Evolutionary conservation across 2,888 invertebrate species (phyloP).

Genomic region (Campaea margaritaria): DNA sequence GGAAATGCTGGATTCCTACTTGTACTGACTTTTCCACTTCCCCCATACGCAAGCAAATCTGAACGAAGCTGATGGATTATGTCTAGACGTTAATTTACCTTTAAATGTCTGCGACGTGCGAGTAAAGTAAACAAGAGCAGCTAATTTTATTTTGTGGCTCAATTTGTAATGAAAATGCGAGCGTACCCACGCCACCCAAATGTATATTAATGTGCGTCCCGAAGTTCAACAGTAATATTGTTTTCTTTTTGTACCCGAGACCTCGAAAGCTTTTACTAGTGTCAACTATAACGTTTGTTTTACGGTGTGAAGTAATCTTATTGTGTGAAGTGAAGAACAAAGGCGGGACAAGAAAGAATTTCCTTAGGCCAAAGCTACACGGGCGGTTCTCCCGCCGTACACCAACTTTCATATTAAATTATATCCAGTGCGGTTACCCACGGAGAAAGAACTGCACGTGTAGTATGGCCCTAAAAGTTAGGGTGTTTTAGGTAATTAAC

Average conservation of each 20-base stretch:
- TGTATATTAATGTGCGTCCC: conserved; percentile 81
- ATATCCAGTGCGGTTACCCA: too few species aligned
- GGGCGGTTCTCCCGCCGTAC: too few species aligned
- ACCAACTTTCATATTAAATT: too few species aligned
- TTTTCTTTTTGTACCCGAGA: conserved; percentile 76
- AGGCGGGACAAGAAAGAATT: conserved; percentile 48
- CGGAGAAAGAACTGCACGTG: too few species aligned
- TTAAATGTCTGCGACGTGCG: conserved; percentile 35
- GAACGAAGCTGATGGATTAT: conserved; percentile 1
- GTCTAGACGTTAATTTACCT: conserved; percentile 39
- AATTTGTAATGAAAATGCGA: conserved; percentile 73
- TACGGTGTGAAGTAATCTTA: conserved; percentile 69
- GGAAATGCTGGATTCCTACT: too few species aligned
- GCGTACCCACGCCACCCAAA: conserved; percentile 66
- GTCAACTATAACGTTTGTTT: conserved; percentile 75
- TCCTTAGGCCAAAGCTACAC: too few species aligned
- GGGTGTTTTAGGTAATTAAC: too few species aligned
- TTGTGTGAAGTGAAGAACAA: conserved; percentile 57
- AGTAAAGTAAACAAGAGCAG: conserved; percentile 42
- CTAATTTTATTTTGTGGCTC: conserved; percentile 75
- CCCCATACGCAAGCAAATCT: too few species aligned
- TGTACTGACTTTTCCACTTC: too few species aligned
- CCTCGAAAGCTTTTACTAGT: conserved; percentile 76
- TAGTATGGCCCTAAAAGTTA: too few species aligned
- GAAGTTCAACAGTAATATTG: conserved; percentile 75